A percentile compares a stretch with the other conserved stretches of the same genome.
Evolutionary conservation across 2,113 vertebrate genomes (phyloP).

Genomic region (Toxotes chatareus): DNA sequence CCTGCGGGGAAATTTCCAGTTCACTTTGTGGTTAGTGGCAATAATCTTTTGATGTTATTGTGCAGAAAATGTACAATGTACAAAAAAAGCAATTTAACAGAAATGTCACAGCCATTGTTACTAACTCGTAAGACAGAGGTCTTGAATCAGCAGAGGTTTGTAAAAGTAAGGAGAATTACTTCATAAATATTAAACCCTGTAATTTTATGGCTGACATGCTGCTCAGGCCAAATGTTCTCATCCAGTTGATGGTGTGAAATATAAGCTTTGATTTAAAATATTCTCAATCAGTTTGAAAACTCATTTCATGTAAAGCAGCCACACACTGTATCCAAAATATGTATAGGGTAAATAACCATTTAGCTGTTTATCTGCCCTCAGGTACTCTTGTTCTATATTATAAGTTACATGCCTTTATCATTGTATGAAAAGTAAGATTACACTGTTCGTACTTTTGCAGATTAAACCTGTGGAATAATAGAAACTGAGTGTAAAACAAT

Average conservation of each 20-base stretch:
- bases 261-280: not conserved
- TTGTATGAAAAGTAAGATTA: not conserved
- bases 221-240: not conserved
- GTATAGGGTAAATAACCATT: not conserved
- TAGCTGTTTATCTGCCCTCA: too few species aligned
- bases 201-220: not conserved
- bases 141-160: not conserved
- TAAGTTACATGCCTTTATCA: not conserved
- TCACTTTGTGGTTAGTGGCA: conserved; percentile 25
- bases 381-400: too few species aligned
- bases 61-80: not conserved
- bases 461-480: conserved; percentile 27
- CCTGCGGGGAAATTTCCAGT: not conserved
- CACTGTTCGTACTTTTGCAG: conserved; percentile 24
- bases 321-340: not conserved
- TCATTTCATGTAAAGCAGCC: not conserved
- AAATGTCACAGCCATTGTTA: not conserved
- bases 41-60: not conserved
- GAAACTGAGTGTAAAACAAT: not conserved
- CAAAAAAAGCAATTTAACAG: not conserved
- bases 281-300: not conserved
- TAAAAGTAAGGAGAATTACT: not conserved
- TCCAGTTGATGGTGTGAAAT: not conserved
- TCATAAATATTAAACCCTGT: not conserved
- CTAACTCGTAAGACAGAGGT: not conserved